Base-by-base conservation (phyloP, 2,888 invertebrate genomes). In the Philopedon plagiatum region DNA sequence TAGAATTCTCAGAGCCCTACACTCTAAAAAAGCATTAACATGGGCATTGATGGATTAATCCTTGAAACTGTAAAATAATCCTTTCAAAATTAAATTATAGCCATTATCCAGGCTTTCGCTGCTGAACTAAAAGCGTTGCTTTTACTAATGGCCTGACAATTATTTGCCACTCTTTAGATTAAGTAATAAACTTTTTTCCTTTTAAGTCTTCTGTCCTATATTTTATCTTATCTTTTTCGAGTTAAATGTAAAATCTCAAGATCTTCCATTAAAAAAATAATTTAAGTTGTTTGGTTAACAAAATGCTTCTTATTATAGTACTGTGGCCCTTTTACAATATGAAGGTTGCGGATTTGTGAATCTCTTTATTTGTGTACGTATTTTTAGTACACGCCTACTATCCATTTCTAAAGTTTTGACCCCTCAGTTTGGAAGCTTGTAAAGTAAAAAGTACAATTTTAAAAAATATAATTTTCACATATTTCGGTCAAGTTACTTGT, bases 1-100 rank as follows among this genome's bases (percentile, higher is more conserved):
- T 13, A 60, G 18, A 19, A 34, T 32, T 37, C 21, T 23, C 37
- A 19, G 29, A 37, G 13, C 13, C 7, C 44, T 4, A 21, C 4
- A 44, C 23, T 32, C 41, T 51, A 39, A 51, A 54, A 63, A 63
- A 39, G 18, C 34, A 39, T 63, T 49, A 41, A 23, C 34, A n/a
- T n/a, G n/a, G n/a, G 34, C 34, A 44, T 44, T 44, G 44, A 21
- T 46, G 21, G 9, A 21, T 46, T 19, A 9, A 46, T 21, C 2
- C 21, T 21, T 21, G 2, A 46, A 8, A 46, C 21, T 19, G 46
- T 46, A 46, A 46, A 46, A 46, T 46, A 46, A 46, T 46, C 46
- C 46, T 21, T 46, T 46, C 11, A 21, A 46, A 46, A 46, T 46
- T 19, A 46, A 46, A 46, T 46, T 46, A 46, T 21, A 21, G 46